Percentiles rank a stretch among this genome's conserved stretches.
phyloP scores from a whole-genome alignment of 2,113 vertebrate species.

The Dolichotis patagonum region DNA sequence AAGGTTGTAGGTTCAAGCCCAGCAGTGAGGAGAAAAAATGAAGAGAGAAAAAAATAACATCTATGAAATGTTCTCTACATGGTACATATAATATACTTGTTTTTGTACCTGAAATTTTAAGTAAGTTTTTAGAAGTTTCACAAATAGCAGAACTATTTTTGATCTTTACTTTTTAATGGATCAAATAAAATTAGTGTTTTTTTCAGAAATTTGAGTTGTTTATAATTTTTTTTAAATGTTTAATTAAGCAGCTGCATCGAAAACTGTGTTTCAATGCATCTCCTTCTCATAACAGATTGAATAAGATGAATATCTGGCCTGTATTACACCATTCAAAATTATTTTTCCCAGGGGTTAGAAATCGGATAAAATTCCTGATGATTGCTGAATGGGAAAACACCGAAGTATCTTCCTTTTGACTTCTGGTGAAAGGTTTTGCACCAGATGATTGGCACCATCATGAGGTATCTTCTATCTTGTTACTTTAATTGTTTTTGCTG shows the following conservation, averaged over 20 bases:
- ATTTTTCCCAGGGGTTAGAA: not conserved
- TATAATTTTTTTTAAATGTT: not conserved
- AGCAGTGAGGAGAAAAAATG: not conserved
- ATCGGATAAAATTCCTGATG: not conserved
- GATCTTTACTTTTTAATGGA: not conserved
- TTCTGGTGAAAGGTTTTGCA: not conserved
- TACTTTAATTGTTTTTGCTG: not conserved
- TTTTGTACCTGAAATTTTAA: not conserved
- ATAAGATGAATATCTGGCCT: not conserved
- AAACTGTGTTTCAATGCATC: not conserved
- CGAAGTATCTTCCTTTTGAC: not conserved
- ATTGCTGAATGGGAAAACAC: not conserved
- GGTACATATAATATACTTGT: not conserved
- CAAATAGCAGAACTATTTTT: not conserved
- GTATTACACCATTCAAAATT: not conserved
- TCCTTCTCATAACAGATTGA: not conserved
- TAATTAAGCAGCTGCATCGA: not conserved
- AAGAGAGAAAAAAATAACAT: not conserved
- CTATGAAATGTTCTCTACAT: not conserved
- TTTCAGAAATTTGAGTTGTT: not conserved
- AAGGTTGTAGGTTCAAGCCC: not conserved
- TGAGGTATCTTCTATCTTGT: not conserved
- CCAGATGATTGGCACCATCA: no score
- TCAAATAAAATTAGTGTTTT: not conserved
- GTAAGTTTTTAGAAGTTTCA: not conserved